Base-by-base conservation (phyloP, 2,113 vertebrate species). In the Charadrius vociferus region DNA sequence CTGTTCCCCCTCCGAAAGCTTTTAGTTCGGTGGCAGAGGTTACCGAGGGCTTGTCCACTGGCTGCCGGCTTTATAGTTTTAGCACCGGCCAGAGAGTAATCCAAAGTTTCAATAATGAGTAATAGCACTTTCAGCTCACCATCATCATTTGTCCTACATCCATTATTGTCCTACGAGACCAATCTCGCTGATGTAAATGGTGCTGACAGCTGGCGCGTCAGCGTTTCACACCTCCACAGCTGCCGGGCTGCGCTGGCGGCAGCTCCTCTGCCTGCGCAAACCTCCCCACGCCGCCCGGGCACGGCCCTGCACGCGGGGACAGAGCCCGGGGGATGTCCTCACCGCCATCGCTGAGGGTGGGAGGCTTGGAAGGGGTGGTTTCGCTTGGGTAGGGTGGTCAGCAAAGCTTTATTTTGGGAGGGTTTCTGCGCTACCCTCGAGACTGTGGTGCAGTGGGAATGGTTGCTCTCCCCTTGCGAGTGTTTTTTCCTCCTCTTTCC, bases 1-100 rank as follows among this genome's bases (percentile, higher is more conserved):
- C 96, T 97, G 93, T 95, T 98, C 91, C 41, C 91, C 92, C 89
- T 97, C 96, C 26, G 39, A 98, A 98, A 98, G 98, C 98, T 98
- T 98, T 98, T 98, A 98, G 96, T 97, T 97, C 93, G 30, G 97
- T 95, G 97, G 97, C 97, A 98, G 97, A 98, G 98, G 98, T 98
- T 97, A 98, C 84, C 0, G 0, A 78, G 96, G 97, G 81, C 97
- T 97, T 84, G 93, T 85, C 95, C 95, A 52, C 88, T 67, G 61
- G 81, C 95, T 95, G 92, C 92, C 4, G 50, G 72, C 96, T 96
- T 97, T 96, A 95, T 95, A 45, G 73, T 95, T 96, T 97, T 93
- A 97, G 93, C 82, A 34, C 96, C 75, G 94, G 86, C 89, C 93
- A 93, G 96, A 97, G 97, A 97, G 84, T 83, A 92, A 98, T 96